phyloP scores from a whole-genome alignment of 2,113 vertebrate species.

The Cettia cetti region DNA sequence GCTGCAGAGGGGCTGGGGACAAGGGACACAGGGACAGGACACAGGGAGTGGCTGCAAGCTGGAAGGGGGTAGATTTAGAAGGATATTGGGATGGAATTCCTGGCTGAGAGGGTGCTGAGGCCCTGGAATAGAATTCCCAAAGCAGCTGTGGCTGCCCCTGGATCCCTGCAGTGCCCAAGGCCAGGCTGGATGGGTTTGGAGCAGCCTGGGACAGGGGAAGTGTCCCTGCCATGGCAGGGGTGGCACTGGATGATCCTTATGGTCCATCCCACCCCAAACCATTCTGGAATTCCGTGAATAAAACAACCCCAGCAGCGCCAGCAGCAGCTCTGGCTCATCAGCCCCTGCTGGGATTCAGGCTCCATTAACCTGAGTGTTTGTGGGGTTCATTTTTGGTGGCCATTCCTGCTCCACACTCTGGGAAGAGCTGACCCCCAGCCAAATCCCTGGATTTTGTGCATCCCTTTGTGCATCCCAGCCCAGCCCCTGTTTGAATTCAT shows the following conservation, averaged over 20 bases:
- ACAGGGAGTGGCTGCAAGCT: background rate
- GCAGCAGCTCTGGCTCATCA: background rate
- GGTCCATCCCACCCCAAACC: background rate
- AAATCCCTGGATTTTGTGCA: background rate
- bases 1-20: background rate
- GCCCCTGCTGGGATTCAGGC: background rate
- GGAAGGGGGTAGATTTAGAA: rapidly evolving
- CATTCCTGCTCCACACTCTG: background rate
- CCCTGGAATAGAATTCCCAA: rapidly evolving
- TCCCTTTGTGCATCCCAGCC: background rate
- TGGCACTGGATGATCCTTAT: background rate
- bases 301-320: background rate
- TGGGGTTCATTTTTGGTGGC: background rate
- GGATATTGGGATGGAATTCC: background rate
- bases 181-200: no score
- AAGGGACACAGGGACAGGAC: background rate
- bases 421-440: background rate
- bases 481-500: background rate
- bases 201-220: background rate
- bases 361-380: rapidly evolving
- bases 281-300: background rate
- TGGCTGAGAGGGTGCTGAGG: background rate
- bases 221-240: background rate
- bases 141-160: background rate
- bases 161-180: background rate